Conservation (phyloP, 2,113 vertebrate genomes). For the Halichoerus grypus region DNA sequence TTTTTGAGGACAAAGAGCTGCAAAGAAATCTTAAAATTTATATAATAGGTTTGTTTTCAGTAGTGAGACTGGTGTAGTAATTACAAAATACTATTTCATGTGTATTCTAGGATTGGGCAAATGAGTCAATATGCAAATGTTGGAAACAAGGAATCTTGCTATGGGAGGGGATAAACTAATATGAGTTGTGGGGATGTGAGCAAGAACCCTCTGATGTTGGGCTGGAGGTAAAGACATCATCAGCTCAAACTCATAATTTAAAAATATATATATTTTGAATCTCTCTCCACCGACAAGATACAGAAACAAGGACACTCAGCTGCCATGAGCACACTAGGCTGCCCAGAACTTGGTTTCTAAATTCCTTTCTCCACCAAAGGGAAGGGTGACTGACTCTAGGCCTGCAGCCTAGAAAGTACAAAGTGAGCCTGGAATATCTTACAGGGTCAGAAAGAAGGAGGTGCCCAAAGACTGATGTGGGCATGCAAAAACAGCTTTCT, state of each 20-base stretch:
- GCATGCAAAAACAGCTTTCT: fast-evolving
- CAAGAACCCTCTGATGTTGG: fast-evolving
- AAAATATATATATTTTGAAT: background rate
- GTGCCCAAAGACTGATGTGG: background rate
- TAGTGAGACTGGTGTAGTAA: no score
- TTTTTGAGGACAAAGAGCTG: background rate
- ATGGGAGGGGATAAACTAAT: background rate
- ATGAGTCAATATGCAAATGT: fast-evolving
- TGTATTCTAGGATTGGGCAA: background rate
- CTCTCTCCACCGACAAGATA: background rate
- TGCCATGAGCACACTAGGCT: no score
- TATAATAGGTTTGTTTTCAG: background rate
- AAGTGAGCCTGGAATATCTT: background rate
- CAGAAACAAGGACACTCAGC: fast-evolving
- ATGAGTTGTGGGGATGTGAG: fast-evolving
- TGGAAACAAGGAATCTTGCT: background rate
- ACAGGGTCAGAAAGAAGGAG: background rate
- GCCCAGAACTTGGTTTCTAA: background rate
- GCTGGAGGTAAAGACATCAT: background rate
- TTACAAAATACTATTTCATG: background rate
- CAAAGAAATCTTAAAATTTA: background rate
- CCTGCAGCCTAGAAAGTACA: fast-evolving
- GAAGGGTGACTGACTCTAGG: background rate
- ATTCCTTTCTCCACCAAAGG: background rate
- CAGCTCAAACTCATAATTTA: background rate